Percentiles rank a stretch among this genome's conserved stretches.
phyloP scores from a whole-genome alignment of 1,140 invertebrate genomes.

The Drusus annulatus region DNA sequence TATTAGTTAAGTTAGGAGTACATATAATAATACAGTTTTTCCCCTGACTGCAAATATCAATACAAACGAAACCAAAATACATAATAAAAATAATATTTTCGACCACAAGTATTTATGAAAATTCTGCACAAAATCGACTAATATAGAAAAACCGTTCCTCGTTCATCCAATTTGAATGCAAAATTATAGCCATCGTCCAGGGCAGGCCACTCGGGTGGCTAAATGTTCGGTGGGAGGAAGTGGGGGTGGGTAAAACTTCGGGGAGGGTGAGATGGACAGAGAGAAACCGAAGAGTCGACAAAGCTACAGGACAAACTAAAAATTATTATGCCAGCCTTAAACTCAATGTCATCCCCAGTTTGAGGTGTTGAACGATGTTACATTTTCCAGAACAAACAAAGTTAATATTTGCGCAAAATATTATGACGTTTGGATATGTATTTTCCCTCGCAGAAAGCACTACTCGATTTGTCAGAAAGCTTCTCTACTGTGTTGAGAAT shows the following conservation, averaged over 20 bases:
- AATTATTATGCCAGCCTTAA: not conserved
- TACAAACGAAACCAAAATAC: too few species aligned
- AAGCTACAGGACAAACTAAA: not conserved
- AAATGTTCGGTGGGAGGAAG: not conserved
- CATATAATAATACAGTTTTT: too few species aligned
- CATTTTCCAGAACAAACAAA: not conserved
- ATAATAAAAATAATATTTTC: too few species aligned
- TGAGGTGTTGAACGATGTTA: not conserved
- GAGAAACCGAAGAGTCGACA: not conserved
- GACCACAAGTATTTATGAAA: too few species aligned
- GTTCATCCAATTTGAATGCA: conserved; percentile 30
- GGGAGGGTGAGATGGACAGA: not conserved
- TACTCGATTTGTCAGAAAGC: too few species aligned
- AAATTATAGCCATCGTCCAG: conserved; percentile 26
- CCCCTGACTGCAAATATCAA: too few species aligned
- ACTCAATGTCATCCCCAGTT: not conserved
- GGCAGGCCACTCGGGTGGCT: conserved; percentile 6
- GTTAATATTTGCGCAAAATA: not conserved
- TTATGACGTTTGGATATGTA: not conserved
- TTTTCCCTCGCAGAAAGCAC: too few species aligned
- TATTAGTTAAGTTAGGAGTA: too few species aligned
- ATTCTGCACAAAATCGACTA: not conserved
- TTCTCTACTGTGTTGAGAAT: too few species aligned
- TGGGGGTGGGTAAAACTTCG: not conserved
- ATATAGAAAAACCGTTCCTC: not conserved